Evolutionary conservation across 2,888 invertebrate genomes (phyloP).

Genomic region (Habroteleia sp.): DNA sequence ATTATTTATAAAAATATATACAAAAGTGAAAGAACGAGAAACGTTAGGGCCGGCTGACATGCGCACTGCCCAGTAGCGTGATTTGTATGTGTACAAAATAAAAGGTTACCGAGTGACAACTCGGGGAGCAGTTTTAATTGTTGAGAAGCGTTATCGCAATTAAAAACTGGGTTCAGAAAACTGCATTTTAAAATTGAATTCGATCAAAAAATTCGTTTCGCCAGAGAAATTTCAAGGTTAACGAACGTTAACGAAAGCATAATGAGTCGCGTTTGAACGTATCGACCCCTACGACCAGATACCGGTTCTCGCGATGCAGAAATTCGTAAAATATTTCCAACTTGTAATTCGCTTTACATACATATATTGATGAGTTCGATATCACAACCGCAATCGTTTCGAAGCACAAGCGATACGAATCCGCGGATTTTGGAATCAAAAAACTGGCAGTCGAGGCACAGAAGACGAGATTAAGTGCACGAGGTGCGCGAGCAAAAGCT

Average conservation of each 20-base stretch:
- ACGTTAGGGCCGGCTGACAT: constrained; percentile 4
- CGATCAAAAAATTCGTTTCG: too few species aligned
- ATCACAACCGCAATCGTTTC: constrained; percentile 18
- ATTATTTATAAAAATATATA: background rate
- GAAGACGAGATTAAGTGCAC: constrained; percentile 22
- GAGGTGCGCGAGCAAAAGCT: constrained; percentile 35
- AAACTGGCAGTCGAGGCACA: background rate
- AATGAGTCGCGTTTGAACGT: background rate
- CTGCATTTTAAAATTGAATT: too few species aligned
- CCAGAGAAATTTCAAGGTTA: background rate
- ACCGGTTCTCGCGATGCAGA: constrained; percentile 8
- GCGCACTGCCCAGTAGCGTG: constrained; percentile 17
- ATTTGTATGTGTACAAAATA: constrained; percentile 1
- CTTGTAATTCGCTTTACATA: constrained; percentile 2
- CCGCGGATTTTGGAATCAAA: background rate
- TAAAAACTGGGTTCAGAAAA: too few species aligned
- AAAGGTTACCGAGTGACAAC: constrained; percentile 19
- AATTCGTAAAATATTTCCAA: background rate
- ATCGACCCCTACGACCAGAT: constrained; percentile 16
- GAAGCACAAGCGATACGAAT: constrained; percentile 7
- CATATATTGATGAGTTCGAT: constrained; percentile 12
- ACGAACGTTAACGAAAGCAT: background rate
- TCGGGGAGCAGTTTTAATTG: too few species aligned
- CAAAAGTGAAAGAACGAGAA: constrained; percentile 7
- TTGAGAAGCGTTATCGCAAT: too few species aligned